Conservation (phyloP, 1,140 invertebrate species). For the Zaprionus taronus region DNA sequence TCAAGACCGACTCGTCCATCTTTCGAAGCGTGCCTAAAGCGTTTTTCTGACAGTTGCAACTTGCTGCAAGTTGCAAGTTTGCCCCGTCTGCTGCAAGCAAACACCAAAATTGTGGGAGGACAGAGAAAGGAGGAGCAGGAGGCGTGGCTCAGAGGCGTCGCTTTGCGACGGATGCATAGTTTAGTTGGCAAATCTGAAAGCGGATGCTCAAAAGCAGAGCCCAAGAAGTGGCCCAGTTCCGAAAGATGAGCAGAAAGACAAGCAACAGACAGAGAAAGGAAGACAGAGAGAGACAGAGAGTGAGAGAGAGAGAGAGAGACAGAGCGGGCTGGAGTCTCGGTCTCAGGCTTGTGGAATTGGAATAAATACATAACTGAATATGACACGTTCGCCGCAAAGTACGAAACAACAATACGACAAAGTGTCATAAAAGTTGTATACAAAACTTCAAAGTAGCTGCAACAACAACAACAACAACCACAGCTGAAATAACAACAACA, state of each 20-base stretch:
- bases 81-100: slow-evolving; percentile 14
- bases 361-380: slow-evolving; percentile 82
- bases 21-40: slow-evolving; percentile 41
- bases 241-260: slow-evolving; percentile 19
- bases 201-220: slow-evolving; percentile 62
- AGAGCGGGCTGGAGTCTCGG: neutral
- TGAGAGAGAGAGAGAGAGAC: neutral
- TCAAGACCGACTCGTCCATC: slow-evolving; percentile 14
- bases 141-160: neutral
- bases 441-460: slow-evolving; percentile 80
- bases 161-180: slow-evolving; percentile 15
- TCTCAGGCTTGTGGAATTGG: slow-evolving; percentile 51
- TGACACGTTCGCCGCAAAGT: slow-evolving; percentile 80
- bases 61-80: slow-evolving; percentile 35
- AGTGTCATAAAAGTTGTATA: slow-evolving; percentile 82
- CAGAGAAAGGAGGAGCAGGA: neutral
- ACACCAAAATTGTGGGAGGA: neutral
- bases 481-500: slow-evolving; percentile 47
- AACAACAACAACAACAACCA: slow-evolving; percentile 39
- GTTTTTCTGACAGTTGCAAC: slow-evolving; percentile 51
- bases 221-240: slow-evolving; percentile 29
- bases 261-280: neutral
- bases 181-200: slow-evolving; percentile 69
- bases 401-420: slow-evolving; percentile 77
- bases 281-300: neutral